These are phyloP conservation scores for Sebastolobus alascanus DNA, from an alignment of 2,797 vertebrate genomes.

Conservation along the genomic window DNA sequence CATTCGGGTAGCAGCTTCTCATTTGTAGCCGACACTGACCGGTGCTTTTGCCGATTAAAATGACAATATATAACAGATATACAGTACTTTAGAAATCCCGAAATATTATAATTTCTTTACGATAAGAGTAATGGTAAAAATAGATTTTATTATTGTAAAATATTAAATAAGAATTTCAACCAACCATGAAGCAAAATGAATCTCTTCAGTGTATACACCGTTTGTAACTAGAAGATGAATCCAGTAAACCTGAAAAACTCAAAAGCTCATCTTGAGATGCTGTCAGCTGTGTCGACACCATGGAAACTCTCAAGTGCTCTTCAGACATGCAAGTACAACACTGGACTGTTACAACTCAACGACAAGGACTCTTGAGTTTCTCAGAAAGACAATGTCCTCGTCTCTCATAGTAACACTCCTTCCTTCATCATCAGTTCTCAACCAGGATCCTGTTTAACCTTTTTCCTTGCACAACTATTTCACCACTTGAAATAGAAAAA, in stretches of 20 bases:
- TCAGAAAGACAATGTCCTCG: slow-evolving; percentile 8
- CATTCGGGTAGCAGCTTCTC: neutral
- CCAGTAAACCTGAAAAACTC: neutral
- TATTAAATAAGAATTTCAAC: neutral
- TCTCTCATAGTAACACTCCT: neutral
- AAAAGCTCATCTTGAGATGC: slow-evolving; percentile 4
- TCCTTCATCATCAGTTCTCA: slow-evolving; percentile 1
- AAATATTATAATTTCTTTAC: too few species aligned
- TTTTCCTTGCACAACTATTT: neutral
- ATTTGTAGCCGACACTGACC: neutral
- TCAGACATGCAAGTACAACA: slow-evolving; percentile 26
- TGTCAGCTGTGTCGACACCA: slow-evolving; percentile 22
- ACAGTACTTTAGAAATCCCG: too few species aligned
- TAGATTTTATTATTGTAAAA: neutral
- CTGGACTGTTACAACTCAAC: slow-evolving; percentile 21
- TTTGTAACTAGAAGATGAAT: neutral
- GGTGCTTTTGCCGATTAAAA: too few species aligned
- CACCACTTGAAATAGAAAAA: slow-evolving; percentile 2
- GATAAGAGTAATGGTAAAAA: neutral
- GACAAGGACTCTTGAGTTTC: slow-evolving; percentile 45
- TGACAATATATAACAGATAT: too few species aligned
- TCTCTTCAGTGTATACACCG: neutral
- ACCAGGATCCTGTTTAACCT: neutral
- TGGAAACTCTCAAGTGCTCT: slow-evolving; percentile 39
- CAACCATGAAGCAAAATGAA: neutral